phyloP scores from a whole-genome alignment of 2,888 invertebrate species.

The Drosophila leonis region DNA sequence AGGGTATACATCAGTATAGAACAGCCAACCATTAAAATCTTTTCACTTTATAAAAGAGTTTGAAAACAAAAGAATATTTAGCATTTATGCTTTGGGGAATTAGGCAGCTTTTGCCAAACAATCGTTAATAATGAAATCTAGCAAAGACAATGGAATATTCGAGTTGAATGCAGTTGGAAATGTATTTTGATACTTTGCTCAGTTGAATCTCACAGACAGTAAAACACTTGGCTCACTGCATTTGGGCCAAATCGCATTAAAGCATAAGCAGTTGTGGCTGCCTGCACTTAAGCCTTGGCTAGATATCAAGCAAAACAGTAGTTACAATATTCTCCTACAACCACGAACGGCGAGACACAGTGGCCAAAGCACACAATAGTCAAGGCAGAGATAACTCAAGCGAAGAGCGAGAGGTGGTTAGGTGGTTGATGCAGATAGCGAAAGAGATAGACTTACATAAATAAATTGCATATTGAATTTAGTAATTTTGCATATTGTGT shows the following conservation, averaged over 20 bases:
- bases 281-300: slow-evolving; percentile 70
- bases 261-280: slow-evolving; percentile 60
- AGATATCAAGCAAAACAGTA: slow-evolving; percentile 73
- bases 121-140: slow-evolving; percentile 1
- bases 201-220: slow-evolving; percentile 37
- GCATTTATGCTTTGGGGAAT: slow-evolving; percentile 10
- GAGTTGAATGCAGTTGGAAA: slow-evolving; percentile 12
- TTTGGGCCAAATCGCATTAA: slow-evolving; percentile 66
- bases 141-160: neutral
- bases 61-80: slow-evolving; percentile 3
- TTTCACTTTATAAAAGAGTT: neutral
- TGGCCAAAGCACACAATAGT: slow-evolving; percentile 44
- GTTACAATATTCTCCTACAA: slow-evolving; percentile 60
- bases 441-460: slow-evolving; percentile 52
- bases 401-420: neutral
- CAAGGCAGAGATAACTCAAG: slow-evolving; percentile 4
- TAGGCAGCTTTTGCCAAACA: neutral
- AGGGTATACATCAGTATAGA: neutral
- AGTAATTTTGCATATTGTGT: slow-evolving; percentile 71
- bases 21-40: neutral
- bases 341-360: slow-evolving; percentile 20
- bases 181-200: slow-evolving; percentile 7
- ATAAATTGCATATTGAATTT: slow-evolving; percentile 80
- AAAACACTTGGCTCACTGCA: slow-evolving; percentile 18
- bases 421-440: neutral